Base-by-base conservation (phyloP, 2,888 invertebrate genomes). In the Eudemis profundana region DNA sequence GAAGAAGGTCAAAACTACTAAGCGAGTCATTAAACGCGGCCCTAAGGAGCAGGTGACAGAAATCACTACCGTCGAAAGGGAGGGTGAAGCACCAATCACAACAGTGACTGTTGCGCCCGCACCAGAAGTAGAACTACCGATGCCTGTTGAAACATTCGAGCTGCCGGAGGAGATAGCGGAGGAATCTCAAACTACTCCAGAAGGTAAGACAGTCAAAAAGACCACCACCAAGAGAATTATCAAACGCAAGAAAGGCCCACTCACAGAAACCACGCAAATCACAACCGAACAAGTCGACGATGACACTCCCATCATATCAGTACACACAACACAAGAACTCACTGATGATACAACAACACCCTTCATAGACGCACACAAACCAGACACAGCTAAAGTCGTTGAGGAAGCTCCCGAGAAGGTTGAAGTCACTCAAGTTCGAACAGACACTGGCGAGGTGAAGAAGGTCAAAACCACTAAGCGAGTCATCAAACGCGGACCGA, bases 221-320 rank as follows among this genome's bases (percentile, higher is more conserved):
- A 65, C 38, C 23, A 46, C 75, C 29, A 71, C 64, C 3, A 66
- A 65, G 7, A 82, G 86, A 66, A 76, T 86, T 1, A 89, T 93
- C 14, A 92, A 89, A 71, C 92, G 79, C 50, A 76, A 74, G 14
- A 71, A 73, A 47, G 79, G 79, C 69, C 62, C 78, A 17, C 69
- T 75, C 72, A 66, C 81, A 57, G 69, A 77, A 77, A 78, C 76
- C 3, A 82, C 92, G 4, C 63, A 84, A 62, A 74, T 85, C 75
- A 75, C 68, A 7, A 81, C 91, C 1, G 69, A 85, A 68, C 88
- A 91, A 73, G 90, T 91, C 76, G 87, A 89, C 67, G 86, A 89
- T 44, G 87, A 84, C 73, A 72, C 86, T 81, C 79, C 92, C 70
- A 74, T 89, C 74, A 78, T 85, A 60, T 70, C 86, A 3, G 83